These are phyloP conservation scores for Ypsolopha sequella DNA, from an alignment of 2,888 invertebrate species.

Conservation along the genomic window DNA sequence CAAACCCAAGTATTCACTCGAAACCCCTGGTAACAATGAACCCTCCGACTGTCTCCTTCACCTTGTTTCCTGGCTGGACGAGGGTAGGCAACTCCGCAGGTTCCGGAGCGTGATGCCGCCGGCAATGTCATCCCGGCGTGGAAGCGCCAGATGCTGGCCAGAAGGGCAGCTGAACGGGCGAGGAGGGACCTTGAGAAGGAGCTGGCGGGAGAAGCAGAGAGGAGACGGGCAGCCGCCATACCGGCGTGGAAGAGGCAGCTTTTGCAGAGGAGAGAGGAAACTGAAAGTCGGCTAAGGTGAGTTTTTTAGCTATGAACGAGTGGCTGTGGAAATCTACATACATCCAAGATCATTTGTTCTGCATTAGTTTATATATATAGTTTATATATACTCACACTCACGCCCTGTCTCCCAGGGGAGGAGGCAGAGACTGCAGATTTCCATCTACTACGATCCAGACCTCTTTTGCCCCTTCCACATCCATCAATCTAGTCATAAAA, in stretches of 20 bases:
- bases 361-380: too few species aligned
- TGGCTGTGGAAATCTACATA: background rate
- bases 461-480: too few species aligned
- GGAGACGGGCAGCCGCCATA: conserved; percentile 85
- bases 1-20: too few species aligned
- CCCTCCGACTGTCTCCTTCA: background rate
- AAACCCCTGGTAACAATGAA: background rate
- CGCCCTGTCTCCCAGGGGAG: too few species aligned
- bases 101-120: conserved; percentile 89
- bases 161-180: conserved; percentile 94
- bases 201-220: conserved; percentile 85
- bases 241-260: conserved; percentile 96
- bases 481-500: too few species aligned
- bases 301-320: conserved; percentile 17
- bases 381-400: too few species aligned
- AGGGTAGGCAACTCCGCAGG: conserved; percentile 73
- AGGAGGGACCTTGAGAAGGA: conserved; percentile 91
- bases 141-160: conserved; percentile 96
- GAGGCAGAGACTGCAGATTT: too few species aligned
- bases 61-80: conserved; percentile 35
- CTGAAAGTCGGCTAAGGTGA: conserved; percentile 82
- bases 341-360: too few species aligned
- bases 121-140: conserved; percentile 93
- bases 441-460: too few species aligned
- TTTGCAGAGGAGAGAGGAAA: conserved; percentile 83